Conservation (phyloP, 2,113 vertebrate species). For the Stigmatopora nigra region DNA sequence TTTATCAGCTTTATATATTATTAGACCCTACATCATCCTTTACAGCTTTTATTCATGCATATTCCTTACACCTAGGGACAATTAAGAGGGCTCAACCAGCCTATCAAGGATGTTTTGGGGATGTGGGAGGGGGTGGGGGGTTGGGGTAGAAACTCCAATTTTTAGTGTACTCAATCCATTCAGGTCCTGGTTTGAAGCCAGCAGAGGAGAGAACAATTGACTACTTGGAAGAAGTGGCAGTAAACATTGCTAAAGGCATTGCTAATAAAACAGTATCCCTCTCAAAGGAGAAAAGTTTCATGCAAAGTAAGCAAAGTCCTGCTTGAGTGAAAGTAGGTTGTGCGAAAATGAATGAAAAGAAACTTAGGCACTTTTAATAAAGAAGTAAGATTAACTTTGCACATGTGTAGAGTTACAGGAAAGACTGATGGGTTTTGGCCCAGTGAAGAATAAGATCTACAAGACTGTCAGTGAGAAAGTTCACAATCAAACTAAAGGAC, state of each 20-base stretch:
- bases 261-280: slow-evolving; percentile 72
- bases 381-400: not conserved
- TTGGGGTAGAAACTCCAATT: too few relatives aligned
- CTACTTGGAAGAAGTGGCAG: slow-evolving; percentile 80
- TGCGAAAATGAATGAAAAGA: not conserved
- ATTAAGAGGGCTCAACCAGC: too few relatives aligned
- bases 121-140: too few relatives aligned
- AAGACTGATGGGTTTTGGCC: not conserved
- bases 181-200: slow-evolving; percentile 76
- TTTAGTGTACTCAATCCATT: slow-evolving; percentile 4
- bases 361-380: not conserved
- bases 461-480: slow-evolving; percentile 5
- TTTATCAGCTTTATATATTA: slow-evolving; percentile 1
- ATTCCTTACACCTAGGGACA: too few relatives aligned
- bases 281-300: slow-evolving; percentile 70
- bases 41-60: not conserved
- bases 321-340: not conserved
- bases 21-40: not conserved
- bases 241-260: slow-evolving; percentile 73
- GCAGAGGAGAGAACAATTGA: slow-evolving; percentile 76
- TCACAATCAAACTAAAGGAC: slow-evolving; percentile 6
- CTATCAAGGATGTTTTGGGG: too few relatives aligned
- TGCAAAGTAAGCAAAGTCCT: slow-evolving; percentile 73
- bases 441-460: slow-evolving; percentile 7
- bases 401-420: slow-evolving; percentile 1